phyloP scores from a whole-genome alignment of 2,888 invertebrate species.

The Troides helena region DNA sequence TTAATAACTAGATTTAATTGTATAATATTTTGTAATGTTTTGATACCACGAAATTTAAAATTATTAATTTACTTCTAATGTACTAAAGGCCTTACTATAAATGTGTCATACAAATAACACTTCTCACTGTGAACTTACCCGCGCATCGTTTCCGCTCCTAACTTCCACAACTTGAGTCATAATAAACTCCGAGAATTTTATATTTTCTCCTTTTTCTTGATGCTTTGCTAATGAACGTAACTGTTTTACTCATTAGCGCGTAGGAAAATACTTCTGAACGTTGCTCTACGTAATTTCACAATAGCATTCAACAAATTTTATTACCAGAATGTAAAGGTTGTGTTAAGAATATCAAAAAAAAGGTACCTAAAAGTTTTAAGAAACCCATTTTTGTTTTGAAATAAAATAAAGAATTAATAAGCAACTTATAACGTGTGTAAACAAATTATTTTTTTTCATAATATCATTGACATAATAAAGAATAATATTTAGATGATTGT shows the following conservation, averaged over 20 bases:
- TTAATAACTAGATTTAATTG: too few relatives aligned
- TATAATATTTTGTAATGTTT: not conserved
- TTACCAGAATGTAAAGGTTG: not conserved
- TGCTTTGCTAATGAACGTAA: slow-evolving; percentile 62
- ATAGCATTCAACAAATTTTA: not conserved
- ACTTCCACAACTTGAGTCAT: slow-evolving; percentile 69
- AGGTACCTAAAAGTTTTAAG: too few relatives aligned
- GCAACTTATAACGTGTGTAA: too few relatives aligned
- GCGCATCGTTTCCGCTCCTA: slow-evolving; percentile 69
- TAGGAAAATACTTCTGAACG: slow-evolving; percentile 11
- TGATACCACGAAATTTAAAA: slow-evolving; percentile 19
- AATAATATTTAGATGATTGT: too few relatives aligned
- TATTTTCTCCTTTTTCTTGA: slow-evolving; percentile 54
- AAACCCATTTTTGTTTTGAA: too few relatives aligned
- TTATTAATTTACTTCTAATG: not conserved
- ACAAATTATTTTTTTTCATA: too few relatives aligned
- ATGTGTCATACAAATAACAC: slow-evolving; percentile 50
- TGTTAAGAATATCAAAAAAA: not conserved
- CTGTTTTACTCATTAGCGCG: slow-evolving; percentile 47
- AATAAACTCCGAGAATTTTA: slow-evolving; percentile 70
- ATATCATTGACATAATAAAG: too few relatives aligned
- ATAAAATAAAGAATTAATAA: too few relatives aligned
- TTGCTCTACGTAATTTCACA: slow-evolving; percentile 5
- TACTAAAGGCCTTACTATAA: slow-evolving; percentile 43
- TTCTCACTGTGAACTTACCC: slow-evolving; percentile 45